Conservation (phyloP, 2,888 invertebrate genomes). For the Automeris io region DNA sequence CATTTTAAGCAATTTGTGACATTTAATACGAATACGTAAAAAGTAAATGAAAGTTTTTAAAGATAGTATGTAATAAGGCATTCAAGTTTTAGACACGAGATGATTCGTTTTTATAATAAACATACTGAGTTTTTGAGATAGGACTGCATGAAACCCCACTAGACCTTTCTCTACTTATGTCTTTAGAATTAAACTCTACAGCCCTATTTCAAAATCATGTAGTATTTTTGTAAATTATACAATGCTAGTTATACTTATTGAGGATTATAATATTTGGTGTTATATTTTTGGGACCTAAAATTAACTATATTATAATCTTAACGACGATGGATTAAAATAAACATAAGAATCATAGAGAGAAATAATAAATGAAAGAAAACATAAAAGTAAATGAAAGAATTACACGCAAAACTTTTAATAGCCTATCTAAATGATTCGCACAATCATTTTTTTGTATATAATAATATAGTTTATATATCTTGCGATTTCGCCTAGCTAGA, state of each 20-base stretch:
- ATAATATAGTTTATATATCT: conserved; percentile 53
- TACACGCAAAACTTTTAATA: conserved; percentile 30
- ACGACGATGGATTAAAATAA: conserved; percentile 14
- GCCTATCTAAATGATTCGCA: conserved; percentile 59
- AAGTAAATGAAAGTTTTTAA: conserved; percentile 8
- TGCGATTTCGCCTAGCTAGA: conserved; percentile 62
- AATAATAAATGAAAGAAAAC: conserved; percentile 19
- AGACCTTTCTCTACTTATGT: conserved; percentile 7
- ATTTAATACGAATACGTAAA: conserved; percentile 11
- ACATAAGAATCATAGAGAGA: not conserved
- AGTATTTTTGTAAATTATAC: conserved; percentile 20
- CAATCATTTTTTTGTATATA: conserved; percentile 46
- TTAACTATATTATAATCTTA: conserved; percentile 39
- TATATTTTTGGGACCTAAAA: conserved; percentile 53
- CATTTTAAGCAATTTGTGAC: conserved; percentile 17
- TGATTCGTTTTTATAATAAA: not conserved
- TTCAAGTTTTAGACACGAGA: conserved; percentile 13
- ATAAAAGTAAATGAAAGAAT: conserved; percentile 16
- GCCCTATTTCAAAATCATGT: conserved; percentile 14
- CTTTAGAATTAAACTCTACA: conserved; percentile 11
- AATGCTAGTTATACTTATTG: conserved; percentile 22
- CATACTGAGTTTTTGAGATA: not conserved
- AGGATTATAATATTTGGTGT: conserved; percentile 14
- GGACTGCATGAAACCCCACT: too few relatives aligned
- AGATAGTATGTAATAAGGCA: conserved; percentile 19